Percentiles rank a stretch among this genome's conserved stretches.
phyloP scores from a whole-genome alignment of 2,797 vertebrate genomes.

The Danio tinwini region DNA sequence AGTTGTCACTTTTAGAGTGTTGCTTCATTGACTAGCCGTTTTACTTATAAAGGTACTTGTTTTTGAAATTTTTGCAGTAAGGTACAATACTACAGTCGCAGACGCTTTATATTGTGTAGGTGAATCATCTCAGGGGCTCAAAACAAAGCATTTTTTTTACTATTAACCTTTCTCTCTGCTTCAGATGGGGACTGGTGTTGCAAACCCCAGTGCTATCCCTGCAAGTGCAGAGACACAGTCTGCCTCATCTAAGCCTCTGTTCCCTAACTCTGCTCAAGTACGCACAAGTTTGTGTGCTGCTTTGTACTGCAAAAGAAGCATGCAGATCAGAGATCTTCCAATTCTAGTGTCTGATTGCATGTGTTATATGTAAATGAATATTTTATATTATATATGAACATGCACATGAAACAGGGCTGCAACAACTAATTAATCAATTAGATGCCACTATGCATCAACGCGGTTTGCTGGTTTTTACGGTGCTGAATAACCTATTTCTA shows the following conservation, averaged over 20 bases:
- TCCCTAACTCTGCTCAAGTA: slow-evolving; percentile 97
- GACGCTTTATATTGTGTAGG: not conserved
- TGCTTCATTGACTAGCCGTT: too few species aligned
- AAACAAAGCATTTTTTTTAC: slow-evolving; percentile 83
- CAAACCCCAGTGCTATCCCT: slow-evolving; percentile 90
- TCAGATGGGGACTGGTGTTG: slow-evolving; percentile 97
- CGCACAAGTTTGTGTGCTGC: slow-evolving; percentile 83
- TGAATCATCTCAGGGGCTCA: slow-evolving; percentile 45
- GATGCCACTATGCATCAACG: too few species aligned
- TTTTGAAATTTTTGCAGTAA: not conserved
- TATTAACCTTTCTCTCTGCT: slow-evolving; percentile 90
- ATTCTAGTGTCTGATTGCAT: not conserved
- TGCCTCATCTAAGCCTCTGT: slow-evolving; percentile 93
- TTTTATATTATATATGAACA: not conserved
- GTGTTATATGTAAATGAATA: not conserved
- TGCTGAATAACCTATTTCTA: too few species aligned
- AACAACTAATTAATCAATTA: not conserved
- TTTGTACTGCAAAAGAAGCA: slow-evolving; percentile 70
- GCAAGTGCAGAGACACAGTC: slow-evolving; percentile 93
- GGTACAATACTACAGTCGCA: not conserved
- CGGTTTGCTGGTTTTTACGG: too few species aligned
- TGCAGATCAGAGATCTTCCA: slow-evolving; percentile 5
- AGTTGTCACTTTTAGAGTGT: too few species aligned
- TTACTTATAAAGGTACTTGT: too few species aligned
- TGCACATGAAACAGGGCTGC: not conserved